phyloP scores from a whole-genome alignment of 2,797 vertebrate species.

The Tenualosa ilisha region DNA sequence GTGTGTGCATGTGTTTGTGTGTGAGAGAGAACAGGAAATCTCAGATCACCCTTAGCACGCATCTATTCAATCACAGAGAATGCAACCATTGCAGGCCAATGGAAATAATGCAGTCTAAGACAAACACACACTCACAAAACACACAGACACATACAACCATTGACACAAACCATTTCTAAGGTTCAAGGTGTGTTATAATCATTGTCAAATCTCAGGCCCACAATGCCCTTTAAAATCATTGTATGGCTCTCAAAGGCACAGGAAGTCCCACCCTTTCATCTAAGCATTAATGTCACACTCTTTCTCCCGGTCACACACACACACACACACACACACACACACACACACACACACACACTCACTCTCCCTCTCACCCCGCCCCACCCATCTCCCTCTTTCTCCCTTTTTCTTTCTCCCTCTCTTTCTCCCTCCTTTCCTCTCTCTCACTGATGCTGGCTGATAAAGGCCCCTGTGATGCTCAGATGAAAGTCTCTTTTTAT shows the following conservation, averaged over 20 bases:
- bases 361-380: neutral
- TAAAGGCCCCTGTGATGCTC: constrained; percentile 33
- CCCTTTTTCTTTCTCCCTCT: neutral
- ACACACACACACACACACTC: neutral
- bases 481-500: constrained; percentile 39
- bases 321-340: neutral
- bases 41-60: too few relatives aligned
- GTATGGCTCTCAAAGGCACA: neutral
- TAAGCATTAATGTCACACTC: neutral
- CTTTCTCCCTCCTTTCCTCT: neutral
- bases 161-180: too few relatives aligned
- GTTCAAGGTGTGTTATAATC: too few relatives aligned
- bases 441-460: constrained; percentile 26
- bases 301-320: neutral
- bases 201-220: neutral
- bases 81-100: too few relatives aligned
- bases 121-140: neutral
- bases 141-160: neutral
- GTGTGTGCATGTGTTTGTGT: too few relatives aligned
- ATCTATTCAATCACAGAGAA: too few relatives aligned
- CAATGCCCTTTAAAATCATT: neutral
- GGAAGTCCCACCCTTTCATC: neutral
- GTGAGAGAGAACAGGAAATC: too few relatives aligned
- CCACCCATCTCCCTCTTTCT: too few relatives aligned
- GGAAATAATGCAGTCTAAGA: too few relatives aligned